Conservation (phyloP, 2,888 invertebrate species). For the Ceriagrion tenellum region DNA sequence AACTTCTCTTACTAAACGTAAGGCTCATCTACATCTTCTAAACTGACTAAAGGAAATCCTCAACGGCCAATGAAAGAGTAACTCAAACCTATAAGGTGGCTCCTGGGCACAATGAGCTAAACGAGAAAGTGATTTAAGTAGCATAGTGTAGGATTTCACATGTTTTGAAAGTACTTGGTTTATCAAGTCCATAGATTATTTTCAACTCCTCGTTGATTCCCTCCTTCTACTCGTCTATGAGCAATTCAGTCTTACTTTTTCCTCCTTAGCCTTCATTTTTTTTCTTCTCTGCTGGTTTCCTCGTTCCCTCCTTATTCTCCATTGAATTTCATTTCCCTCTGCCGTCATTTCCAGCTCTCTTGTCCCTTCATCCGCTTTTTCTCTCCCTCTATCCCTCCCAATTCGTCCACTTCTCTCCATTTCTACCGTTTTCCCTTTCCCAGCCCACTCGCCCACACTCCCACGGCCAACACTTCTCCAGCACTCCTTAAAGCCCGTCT, state of each 20-base stretch:
- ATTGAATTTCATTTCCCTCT: neutral
- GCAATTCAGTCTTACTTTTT: neutral
- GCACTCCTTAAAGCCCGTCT: constrained; percentile 37
- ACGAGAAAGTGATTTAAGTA: no score
- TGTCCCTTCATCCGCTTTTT: neutral
- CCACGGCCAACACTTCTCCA: neutral
- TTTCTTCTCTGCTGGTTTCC: neutral
- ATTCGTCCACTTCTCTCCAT: neutral
- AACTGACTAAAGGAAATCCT: no score
- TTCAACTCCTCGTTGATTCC: no score
- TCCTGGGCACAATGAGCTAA: no score
- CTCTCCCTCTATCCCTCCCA: neutral
- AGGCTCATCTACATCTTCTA: no score
- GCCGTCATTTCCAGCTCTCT: neutral
- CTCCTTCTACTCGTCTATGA: no score
- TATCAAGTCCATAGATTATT: no score
- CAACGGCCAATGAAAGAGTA: no score
- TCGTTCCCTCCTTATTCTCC: neutral
- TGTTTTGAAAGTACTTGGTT: no score
- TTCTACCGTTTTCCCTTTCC: neutral
- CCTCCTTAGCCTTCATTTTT: neutral
- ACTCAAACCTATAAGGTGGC: no score
- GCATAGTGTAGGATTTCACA: no score
- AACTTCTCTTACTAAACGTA: no score
- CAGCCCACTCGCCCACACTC: neutral